Evolutionary conservation across 2,888 invertebrate genomes (phyloP).

Genomic region (Julus scanicus): DNA sequence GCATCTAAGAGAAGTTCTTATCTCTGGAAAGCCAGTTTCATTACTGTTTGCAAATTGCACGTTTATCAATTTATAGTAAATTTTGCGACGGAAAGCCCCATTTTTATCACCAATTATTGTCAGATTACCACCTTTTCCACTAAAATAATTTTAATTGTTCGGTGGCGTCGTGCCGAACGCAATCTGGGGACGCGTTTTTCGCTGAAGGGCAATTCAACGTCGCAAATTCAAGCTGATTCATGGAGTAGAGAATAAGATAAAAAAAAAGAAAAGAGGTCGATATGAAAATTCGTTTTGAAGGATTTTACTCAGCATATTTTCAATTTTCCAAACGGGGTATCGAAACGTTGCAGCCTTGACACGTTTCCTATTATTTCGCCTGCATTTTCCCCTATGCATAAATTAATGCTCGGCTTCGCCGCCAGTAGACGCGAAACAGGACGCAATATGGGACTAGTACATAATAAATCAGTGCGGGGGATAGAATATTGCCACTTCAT

Average conservation of each 20-base stretch:
- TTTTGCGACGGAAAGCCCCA: background rate
- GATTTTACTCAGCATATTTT: slow-evolving; percentile 47
- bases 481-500: slow-evolving; percentile 45
- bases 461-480: slow-evolving; percentile 44
- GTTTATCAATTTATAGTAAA: background rate
- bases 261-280: slow-evolving; percentile 1
- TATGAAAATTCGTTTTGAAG: slow-evolving; percentile 23
- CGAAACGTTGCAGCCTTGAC: slow-evolving; percentile 17
- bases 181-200: too few species aligned
- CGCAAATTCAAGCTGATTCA: background rate
- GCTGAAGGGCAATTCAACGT: background rate
- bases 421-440: slow-evolving; percentile 31
- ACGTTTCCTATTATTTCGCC: slow-evolving; percentile 40
- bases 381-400: background rate
- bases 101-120: background rate
- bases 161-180: background rate
- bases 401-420: slow-evolving; percentile 23
- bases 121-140: background rate
- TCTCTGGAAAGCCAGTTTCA: background rate
- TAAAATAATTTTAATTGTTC: slow-evolving; percentile 27
- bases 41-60: background rate
- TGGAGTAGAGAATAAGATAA: background rate
- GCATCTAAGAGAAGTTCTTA: background rate
- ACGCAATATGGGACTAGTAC: slow-evolving; percentile 34
- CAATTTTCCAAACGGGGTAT: slow-evolving; percentile 4